Evolutionary conservation across 2,888 invertebrate species (phyloP), one percentile per base, ranked within the genome.

Genomic region (Apotomis capreana): DNA sequence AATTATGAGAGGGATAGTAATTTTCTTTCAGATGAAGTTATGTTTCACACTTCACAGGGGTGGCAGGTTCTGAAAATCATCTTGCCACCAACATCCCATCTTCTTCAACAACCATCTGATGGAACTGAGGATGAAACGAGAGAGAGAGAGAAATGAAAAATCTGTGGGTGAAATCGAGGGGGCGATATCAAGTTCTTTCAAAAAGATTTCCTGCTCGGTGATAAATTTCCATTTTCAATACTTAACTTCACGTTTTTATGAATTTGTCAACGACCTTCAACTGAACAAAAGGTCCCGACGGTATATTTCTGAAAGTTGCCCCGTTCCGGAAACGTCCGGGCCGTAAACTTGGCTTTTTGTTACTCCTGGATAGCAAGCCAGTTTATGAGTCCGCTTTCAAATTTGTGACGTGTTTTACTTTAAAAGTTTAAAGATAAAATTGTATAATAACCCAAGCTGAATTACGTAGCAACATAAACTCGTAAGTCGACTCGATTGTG

Each of bases 331-430:
- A 54, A 54, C 5, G 54, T 26, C 26, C n/a, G 8, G 44, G 44
- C 9, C 44, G 26, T 26, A 55, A 65, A 57, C 46, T 65, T 65
- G 44, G 44, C 55, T 57, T 65, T 57, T 65, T 64, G 64, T n/a
- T 36, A 40, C 15, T 26, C 15, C 4, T 26, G 49, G n/a, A 36
- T n/a, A 55, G 9, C 9, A 40, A n/a, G 36, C 10, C 36, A 44
- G 44, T 63, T 52, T 13, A 62, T 37, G 3, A 60, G 9, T 36
- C n/a, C 12, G 54, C 12, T 15, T 54, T 54, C 37, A 55, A 44
- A 65, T 65, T 55, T 40, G 3, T 9, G 44, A 65, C 8, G 10
- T 10, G 49, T 49, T 49, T 10, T 49, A 40, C 40, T 40, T 40
- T 5, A 6, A 40, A 6, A 40, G 1, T 40, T 40, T 40, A 3